These are phyloP conservation scores for Cyprinodon brontotheroides DNA, from an alignment of 2,113 vertebrate species.

Conservation along the genomic window DNA sequence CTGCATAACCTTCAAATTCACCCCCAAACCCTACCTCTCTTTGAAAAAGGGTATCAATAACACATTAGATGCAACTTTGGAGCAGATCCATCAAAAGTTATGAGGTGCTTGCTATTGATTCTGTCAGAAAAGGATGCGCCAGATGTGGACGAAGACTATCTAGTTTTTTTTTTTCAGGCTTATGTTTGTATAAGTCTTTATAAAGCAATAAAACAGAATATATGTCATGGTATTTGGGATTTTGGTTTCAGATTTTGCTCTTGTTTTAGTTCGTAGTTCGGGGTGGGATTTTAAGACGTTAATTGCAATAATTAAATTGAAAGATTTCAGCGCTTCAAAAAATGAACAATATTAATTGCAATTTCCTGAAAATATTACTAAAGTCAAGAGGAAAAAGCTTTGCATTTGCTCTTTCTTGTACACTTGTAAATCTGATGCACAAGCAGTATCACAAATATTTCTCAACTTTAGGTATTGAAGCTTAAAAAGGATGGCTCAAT, in stretches of 20 bases:
- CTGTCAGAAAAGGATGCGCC: background rate
- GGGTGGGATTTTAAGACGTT: too few species aligned
- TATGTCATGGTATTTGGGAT: too few species aligned
- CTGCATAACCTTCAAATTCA: slow-evolving; percentile 23
- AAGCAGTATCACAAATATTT: too few species aligned
- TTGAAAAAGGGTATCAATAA: background rate
- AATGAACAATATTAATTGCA: too few species aligned
- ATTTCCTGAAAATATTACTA: too few species aligned
- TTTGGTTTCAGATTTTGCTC: background rate
- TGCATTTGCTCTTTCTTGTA: too few species aligned
- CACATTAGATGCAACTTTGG: slow-evolving; percentile 9
- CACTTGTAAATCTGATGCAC: too few species aligned
- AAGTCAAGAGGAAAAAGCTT: too few species aligned
- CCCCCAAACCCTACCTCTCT: background rate
- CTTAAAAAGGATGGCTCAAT: too few species aligned
- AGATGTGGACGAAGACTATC: background rate
- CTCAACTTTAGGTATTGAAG: too few species aligned
- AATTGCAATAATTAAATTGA: too few species aligned
- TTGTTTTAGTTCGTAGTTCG: background rate
- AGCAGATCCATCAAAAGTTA: background rate
- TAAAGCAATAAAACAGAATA: background rate
- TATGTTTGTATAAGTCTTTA: background rate
- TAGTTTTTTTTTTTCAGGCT: background rate
- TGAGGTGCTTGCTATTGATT: background rate
- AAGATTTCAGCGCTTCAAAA: too few species aligned